Evolutionary conservation across 2,888 invertebrate genomes (phyloP).

Genomic region (Slavum lentiscoides): DNA sequence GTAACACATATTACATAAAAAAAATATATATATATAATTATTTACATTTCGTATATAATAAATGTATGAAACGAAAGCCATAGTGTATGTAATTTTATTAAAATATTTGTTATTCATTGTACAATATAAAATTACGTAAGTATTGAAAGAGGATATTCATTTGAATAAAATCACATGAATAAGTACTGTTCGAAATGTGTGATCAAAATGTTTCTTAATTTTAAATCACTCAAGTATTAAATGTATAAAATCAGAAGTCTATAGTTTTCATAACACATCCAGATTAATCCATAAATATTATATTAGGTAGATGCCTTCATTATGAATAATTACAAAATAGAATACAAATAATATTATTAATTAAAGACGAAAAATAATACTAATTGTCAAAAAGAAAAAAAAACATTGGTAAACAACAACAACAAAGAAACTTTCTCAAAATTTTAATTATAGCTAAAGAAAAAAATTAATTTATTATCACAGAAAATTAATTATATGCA

Average conservation of each 20-base stretch:
- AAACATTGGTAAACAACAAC: conserved; percentile 35
- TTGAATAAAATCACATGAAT: neutral
- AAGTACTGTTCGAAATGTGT: no score
- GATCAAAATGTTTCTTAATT: no score
- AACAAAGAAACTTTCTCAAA: conserved; percentile 23
- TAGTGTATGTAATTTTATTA: neutral
- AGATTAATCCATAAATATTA: neutral
- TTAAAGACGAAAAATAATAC: neutral
- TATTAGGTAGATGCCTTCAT: neutral
- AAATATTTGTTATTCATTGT: neutral
- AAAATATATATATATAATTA: neutral
- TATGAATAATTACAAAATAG: conserved; percentile 6
- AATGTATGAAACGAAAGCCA: neutral
- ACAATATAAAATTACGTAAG: no score
- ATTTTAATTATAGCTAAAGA: conserved; percentile 33
- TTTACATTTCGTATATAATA: neutral
- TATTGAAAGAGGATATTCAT: neutral
- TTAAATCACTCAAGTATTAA: neutral
- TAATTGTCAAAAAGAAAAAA: conserved; percentile 23
- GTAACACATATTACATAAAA: neutral
- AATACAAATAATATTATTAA: conserved; percentile 10
- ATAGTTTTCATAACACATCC: neutral
- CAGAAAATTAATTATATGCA: conserved; percentile 49
- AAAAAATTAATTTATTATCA: conserved; percentile 51
- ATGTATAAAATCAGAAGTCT: neutral